Evolutionary conservation across 2,888 invertebrate genomes (phyloP).

Genomic region (Mesorhabditis belari): DNA sequence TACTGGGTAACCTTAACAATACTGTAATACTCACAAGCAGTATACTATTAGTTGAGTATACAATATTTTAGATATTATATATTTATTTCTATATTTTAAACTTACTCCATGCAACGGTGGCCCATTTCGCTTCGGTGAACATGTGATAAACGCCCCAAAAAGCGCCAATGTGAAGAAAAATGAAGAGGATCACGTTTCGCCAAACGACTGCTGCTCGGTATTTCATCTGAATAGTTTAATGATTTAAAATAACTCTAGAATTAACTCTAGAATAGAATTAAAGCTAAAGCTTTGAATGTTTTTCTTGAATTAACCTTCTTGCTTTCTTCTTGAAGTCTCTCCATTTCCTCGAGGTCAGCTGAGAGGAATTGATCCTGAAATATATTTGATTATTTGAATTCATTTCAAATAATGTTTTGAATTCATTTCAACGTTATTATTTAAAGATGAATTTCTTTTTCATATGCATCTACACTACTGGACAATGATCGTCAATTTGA

Average conservation of each 20-base stretch:
- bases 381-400: too few species aligned
- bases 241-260: neutral
- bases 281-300: neutral
- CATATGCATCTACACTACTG: too few species aligned
- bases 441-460: too few species aligned
- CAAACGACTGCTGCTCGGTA: conserved; percentile 45
- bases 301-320: conserved; percentile 11
- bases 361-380: conserved; percentile 34
- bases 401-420: too few species aligned
- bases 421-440: too few species aligned
- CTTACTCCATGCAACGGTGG: conserved; percentile 41
- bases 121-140: conserved; percentile 43
- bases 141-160: conserved; percentile 43
- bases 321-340: conserved; percentile 23
- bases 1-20: too few species aligned
- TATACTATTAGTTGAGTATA: neutral
- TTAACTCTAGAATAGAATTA: too few species aligned
- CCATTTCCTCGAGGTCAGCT: conserved; percentile 38
- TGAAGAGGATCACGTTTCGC: conserved; percentile 47
- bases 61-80: neutral
- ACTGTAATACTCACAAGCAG: too few species aligned
- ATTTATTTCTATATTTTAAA: too few species aligned
- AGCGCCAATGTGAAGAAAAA: conserved; percentile 43
- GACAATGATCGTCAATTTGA: too few species aligned
- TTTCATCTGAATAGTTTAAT: conserved; percentile 19